Conservation (phyloP, 64 coral and sea anemone genomes). For the Stichodactyla helianthus region DNA sequence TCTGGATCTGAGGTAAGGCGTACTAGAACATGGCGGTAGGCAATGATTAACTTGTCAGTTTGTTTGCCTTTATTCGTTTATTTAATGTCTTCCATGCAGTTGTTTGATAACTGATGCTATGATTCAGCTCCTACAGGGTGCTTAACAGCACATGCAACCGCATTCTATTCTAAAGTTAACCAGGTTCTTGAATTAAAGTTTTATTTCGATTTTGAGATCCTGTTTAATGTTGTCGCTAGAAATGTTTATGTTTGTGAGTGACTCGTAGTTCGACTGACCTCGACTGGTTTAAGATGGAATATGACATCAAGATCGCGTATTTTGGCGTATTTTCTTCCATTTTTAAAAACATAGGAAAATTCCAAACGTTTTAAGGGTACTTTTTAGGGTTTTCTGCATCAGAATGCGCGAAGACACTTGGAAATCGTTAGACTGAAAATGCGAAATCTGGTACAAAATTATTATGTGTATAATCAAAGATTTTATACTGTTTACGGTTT, state of each 20-base stretch:
- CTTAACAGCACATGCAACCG: not conserved
- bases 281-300: not conserved
- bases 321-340: not conserved
- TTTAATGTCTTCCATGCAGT: not conserved
- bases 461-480: not conserved
- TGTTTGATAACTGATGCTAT: not conserved
- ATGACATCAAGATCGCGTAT: not conserved
- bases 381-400: not conserved
- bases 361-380: not conserved
- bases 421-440: not conserved
- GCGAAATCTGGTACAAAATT: not conserved
- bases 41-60: constrained; percentile 3
- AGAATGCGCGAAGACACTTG: not conserved
- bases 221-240: constrained; percentile 11
- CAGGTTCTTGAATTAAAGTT: not conserved
- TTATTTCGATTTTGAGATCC: not conserved
- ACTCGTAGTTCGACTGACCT: not conserved
- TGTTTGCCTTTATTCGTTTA: not conserved
- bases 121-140: not conserved
- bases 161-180: not conserved
- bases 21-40: constrained; percentile 2
- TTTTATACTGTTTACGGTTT: not conserved
- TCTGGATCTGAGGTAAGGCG: not conserved
- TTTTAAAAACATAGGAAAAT: not conserved
- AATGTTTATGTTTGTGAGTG: not conserved